Evolutionary conservation across 2,113 vertebrate genomes (phyloP).

Genomic region (Rhadina sibilatrix): DNA sequence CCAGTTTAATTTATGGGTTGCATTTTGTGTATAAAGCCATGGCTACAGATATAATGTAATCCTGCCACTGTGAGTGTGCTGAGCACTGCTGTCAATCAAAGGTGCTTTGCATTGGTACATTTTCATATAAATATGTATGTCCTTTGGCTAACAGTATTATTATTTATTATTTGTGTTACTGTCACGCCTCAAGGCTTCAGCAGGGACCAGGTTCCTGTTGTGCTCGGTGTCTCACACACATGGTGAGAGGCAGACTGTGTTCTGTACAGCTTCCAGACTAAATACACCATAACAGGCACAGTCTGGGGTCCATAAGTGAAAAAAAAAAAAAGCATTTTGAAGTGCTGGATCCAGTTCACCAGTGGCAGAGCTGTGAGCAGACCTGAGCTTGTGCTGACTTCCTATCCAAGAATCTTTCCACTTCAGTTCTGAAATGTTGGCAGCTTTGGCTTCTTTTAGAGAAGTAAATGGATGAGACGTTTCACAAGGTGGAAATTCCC

Average conservation of each 20-base stretch:
- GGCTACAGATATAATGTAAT: not conserved
- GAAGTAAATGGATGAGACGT: not conserved
- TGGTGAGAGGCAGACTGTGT: not conserved
- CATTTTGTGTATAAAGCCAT: not conserved
- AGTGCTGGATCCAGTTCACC: not conserved
- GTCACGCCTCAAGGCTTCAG: not conserved
- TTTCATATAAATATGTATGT: constrained; percentile 53
- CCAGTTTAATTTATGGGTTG: not conserved
- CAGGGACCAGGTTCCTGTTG: not conserved
- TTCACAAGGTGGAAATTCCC: not conserved
- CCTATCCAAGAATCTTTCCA: not conserved
- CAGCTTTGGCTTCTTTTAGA: not conserved
- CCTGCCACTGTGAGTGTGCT: not conserved
- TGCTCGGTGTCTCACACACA: not conserved
- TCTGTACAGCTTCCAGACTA: not conserved
- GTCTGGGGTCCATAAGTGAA: not conserved
- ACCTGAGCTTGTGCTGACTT: not conserved
- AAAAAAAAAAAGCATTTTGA: not conserved
- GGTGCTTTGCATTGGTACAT: not conserved
- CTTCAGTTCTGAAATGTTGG: fast-evolving
- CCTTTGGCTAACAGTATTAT: not conserved
- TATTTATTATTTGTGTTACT: constrained; percentile 39
- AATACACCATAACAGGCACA: not conserved
- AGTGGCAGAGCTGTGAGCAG: not conserved
- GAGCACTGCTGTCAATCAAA: constrained; percentile 16